Base-by-base conservation (phyloP, 1,140 invertebrate species). In the Eupeodes corollae region DNA sequence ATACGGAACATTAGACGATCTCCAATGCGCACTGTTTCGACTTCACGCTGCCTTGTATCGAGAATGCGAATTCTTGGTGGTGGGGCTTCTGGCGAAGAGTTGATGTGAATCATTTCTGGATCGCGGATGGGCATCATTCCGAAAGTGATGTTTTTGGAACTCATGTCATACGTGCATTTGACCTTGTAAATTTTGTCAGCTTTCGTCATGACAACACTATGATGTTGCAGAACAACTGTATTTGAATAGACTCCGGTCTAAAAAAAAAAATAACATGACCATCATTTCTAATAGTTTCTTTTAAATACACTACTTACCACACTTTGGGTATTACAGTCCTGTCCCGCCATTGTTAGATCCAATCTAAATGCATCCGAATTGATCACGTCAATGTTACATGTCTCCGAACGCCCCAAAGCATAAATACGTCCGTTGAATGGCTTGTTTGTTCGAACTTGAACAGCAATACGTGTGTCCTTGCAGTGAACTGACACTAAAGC, bases 121-220 rank as follows among this genome's bases (percentile, higher is more conserved):
- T 92, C 89, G 67, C 85, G 83, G 65, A 95, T 92, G 44, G 91
- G 90, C 84, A 94, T 91, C 89, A 94, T 93, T 71, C 91, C 91
- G 72, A 94, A 95, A 10, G 91, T 93, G 49, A 95, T 92, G 68
- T 95, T 95, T 75, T 91, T 90, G 1, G 90, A 91, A 44, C 88
- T 89, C 83, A 94, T 94, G 69, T 95, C 91, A 64, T 95, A 95
- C 0, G 91, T 95, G 62, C 91, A 95, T 61, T 93, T 91, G 32
- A 95, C 88, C 71, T 93, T 93, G 77, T 95, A 95, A 56, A 94
- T 93, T 68, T 95, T 95, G 67, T 95, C 91, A 1, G 90, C 89
- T 71, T 94, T 94, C 11, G 91, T 95, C 87, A 95, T 92, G 3
- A 95, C 91, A 8, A 94, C 89, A 59, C 89, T 93, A 71, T 95